Base-by-base conservation (phyloP, 2,113 vertebrate genomes). In the Ptilonorhynchus violaceus region DNA sequence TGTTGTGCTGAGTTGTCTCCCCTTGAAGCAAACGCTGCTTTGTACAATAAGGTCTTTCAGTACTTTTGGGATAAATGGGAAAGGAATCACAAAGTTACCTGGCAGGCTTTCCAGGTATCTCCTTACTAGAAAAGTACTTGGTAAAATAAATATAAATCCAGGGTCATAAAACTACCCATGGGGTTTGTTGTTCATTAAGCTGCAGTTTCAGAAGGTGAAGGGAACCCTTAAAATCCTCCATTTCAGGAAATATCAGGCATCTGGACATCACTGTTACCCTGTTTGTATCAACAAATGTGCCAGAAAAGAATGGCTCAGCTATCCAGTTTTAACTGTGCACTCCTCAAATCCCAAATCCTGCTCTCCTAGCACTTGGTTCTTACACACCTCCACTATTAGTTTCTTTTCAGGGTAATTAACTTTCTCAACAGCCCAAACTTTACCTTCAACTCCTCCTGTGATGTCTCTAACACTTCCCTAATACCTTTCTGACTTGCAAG, bases 391-490 rank as follows among this genome's bases (percentile, higher is more conserved):
- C 30, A 39, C 89, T 66, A 83, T 55, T 60, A 39, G n/a, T 39
- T 94, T 93, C 81, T 94, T 96, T 80, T 24, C 72, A 47, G 85
- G 85, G 80, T 49, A 88, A 90, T 91, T 87, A 96, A 86, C 94
- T 93, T 89, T 30, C 79, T 95, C 85, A 86, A 30, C 30, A 55
- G 31, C 41, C 74, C 60, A 63, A 46, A 55, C 64, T 53, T 63
- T 80, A 87, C 89, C 94, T 88, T 84, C 19, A 85, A 1, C 85
- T 89, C 87, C 79, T 93, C 82, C 75, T 75, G 58, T 44, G 69
- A 72, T 79, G 89, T 92, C 85, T 95, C 87, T 22, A 85, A 94
- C 67, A 92, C 93, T 93, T 94, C 78, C 87, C 93, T 66, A 92
- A 93, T 52, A 70, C 68, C 76, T 89, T 81, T 67, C 9, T 56